phyloP scores from a whole-genome alignment of 2,113 vertebrate genomes.

The Eretmochelys imbricata region DNA sequence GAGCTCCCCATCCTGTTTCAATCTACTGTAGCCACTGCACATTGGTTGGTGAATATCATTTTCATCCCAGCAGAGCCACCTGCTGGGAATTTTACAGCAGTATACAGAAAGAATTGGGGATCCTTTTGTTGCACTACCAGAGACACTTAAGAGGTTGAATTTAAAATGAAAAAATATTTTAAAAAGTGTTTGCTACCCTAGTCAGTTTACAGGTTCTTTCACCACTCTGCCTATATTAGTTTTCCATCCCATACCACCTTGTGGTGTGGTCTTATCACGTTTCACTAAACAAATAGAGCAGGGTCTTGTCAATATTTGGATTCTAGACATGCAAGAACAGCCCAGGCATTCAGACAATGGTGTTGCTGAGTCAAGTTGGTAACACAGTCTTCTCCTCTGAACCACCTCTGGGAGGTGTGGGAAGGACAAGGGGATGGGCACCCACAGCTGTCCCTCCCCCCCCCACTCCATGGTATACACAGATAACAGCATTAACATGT shows the following conservation, averaged over 20 bases:
- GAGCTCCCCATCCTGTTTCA: background rate
- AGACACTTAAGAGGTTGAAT: background rate
- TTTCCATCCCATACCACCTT: background rate
- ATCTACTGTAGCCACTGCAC: background rate
- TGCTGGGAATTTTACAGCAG: background rate
- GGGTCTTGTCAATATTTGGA: background rate
- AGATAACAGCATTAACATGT: constrained; percentile 13
- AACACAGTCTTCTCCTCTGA: background rate
- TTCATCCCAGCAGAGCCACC: background rate
- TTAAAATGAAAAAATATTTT: background rate
- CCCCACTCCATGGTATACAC: background rate
- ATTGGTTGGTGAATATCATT: background rate
- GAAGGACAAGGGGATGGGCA: background rate
- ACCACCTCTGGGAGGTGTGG: background rate
- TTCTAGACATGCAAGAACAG: background rate
- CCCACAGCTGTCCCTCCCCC: background rate
- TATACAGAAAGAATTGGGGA: background rate
- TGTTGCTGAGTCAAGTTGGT: background rate
- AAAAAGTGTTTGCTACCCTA: background rate
- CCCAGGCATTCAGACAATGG: background rate
- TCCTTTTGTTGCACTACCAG: background rate
- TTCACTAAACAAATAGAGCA: background rate
- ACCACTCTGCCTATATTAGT: background rate
- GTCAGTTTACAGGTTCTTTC: background rate
- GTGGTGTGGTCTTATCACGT: background rate